phyloP scores from a whole-genome alignment of 2,888 invertebrate species.

The Cephalotes varians region DNA sequence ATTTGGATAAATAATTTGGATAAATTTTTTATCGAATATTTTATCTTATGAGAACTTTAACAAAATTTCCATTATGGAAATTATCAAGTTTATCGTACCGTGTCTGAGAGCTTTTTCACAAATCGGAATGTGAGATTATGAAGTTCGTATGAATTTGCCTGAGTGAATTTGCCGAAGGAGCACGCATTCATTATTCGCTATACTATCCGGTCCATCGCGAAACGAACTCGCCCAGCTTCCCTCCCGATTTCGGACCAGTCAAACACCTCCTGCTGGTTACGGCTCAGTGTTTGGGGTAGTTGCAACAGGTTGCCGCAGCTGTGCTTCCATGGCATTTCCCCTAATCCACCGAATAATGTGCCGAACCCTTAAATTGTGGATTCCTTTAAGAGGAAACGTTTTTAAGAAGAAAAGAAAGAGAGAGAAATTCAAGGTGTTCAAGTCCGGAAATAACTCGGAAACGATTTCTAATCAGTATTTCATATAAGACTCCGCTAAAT shows the following conservation, averaged over 20 bases:
- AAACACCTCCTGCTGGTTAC: constrained; percentile 73
- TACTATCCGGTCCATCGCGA: constrained; percentile 19
- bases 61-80: neutral
- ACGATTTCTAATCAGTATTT: neutral
- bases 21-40: neutral
- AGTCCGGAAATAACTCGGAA: neutral
- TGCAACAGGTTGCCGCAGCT: constrained; percentile 80
- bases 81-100: neutral
- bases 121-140: neutral
- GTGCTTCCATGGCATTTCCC: constrained; percentile 65
- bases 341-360: constrained; percentile 62
- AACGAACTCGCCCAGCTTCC: constrained; percentile 52
- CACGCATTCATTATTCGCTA: constrained; percentile 27
- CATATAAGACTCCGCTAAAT: neutral
- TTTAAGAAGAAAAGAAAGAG: constrained; percentile 29
- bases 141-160: neutral
- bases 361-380: constrained; percentile 54
- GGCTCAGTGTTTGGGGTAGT: constrained; percentile 74
- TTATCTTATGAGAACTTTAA: neutral
- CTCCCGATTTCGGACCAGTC: constrained; percentile 67
- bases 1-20: neutral
- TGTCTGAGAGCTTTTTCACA: neutral
- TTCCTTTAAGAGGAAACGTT: constrained; percentile 54
- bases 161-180: neutral
- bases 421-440: constrained; percentile 61